Base-by-base conservation (phyloP, 1,140 invertebrate genomes). In the Drosophila obscura region DNA sequence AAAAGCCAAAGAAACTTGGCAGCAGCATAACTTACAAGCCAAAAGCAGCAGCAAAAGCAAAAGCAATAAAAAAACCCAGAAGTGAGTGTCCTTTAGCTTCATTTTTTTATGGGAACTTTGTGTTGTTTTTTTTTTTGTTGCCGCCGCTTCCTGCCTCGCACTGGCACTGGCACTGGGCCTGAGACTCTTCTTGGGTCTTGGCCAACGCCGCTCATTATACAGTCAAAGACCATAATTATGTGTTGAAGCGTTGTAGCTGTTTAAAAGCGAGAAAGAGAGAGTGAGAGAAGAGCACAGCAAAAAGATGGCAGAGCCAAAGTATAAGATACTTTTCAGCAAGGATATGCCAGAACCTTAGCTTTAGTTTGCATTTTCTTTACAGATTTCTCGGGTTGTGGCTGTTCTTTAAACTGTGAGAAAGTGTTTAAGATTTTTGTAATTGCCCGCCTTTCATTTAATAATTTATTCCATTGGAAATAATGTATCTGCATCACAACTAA, bases 211-310 rank as follows among this genome's bases (percentile, higher is more conserved):
- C 83, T 88, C 83, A 88, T 88, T 88, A 88, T 88, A 89, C 80
- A 88, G 83, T 89, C 83, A 88, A 88, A 88, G 83, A 88, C 83
- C 84, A 88, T 88, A 88, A 88, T 88, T 88, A 88, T 89, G 83
- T 88, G 84, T 80, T 88, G 83, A 88, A 88, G 84, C 89, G 26
- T 87, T 81, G 68, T 85, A 85, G 80, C 80, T 73, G 67, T 71
- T 76, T 76, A 62, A 85, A 39, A 76, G 67, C 65, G 60, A 66
- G 64, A 53, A 62, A 72, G 62, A 63, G 55, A 57, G 22, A 22
- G 45, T 50, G 61, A 24, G 68, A 31, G 56, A 43, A 72, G 35
- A 51, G 28, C 16, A 41, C 31, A 16, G 24, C 8, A 2, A 68
- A 61, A 41, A 35, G 13, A 24, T 9, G 66, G 46, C 9, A 50